These are phyloP conservation scores for Kryptopterus vitreolus DNA, from an alignment of 2,797 vertebrate genomes.

Conservation along the genomic window DNA sequence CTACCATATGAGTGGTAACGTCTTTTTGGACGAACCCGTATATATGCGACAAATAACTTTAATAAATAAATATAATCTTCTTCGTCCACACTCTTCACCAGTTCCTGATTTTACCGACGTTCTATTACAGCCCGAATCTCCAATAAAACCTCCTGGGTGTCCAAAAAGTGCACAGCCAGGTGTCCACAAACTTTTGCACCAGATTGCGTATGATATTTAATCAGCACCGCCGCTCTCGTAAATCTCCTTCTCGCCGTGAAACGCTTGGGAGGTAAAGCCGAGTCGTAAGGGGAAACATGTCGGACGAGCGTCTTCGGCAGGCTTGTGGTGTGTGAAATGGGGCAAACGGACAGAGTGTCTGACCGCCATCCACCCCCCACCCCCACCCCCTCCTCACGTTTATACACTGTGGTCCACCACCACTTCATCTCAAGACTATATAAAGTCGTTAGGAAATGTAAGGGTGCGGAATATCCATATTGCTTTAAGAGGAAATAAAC, in stretches of 20 bases:
- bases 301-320: slow-evolving; percentile 77
- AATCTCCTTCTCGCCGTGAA: slow-evolving; percentile 73
- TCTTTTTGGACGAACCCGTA: too few relatives aligned
- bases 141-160: too few relatives aligned
- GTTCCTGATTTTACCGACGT: too few relatives aligned
- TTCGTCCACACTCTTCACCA: too few relatives aligned
- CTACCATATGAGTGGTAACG: too few relatives aligned
- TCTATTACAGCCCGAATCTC: too few relatives aligned
- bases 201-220: slow-evolving; percentile 28
- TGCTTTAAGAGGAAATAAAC: neutral
- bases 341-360: slow-evolving; percentile 74
- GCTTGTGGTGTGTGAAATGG: slow-evolving; percentile 69
- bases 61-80: too few relatives aligned
- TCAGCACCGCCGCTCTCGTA: slow-evolving; percentile 65
- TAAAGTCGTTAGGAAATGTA: slow-evolving; percentile 31
- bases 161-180: too few relatives aligned
- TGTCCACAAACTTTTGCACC: too few relatives aligned
- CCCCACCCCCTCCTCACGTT: too few relatives aligned
- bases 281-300: slow-evolving; percentile 73
- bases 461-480: neutral
- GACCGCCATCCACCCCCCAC: slow-evolving; percentile 69
- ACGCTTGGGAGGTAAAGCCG: slow-evolving; percentile 78
- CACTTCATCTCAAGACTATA: slow-evolving; percentile 70
- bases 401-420: slow-evolving; percentile 79
- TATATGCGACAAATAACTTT: too few relatives aligned